Conservation (phyloP, 1,140 invertebrate species). For the Philaenus spumarius region DNA sequence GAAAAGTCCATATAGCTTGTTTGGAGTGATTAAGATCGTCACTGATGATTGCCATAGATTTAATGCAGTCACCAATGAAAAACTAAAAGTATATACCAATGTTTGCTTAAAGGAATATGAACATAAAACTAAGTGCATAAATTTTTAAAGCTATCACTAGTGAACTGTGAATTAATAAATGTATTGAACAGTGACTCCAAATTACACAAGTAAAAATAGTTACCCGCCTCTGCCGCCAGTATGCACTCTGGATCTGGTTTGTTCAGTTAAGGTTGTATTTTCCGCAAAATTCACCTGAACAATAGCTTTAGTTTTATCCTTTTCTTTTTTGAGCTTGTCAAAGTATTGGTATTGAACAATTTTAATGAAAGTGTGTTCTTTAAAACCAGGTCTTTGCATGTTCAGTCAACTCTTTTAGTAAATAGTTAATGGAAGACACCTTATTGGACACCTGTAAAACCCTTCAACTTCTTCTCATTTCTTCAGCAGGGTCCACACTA, state of each 20-base stretch:
- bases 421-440: not conserved
- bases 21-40: not conserved
- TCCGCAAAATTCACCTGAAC: not conserved
- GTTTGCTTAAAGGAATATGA: too few species aligned
- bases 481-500: too few species aligned
- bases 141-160: too few species aligned
- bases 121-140: too few species aligned
- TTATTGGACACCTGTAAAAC: not conserved
- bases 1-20: not conserved
- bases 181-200: too few species aligned
- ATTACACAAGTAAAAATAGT: not conserved
- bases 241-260: not conserved
- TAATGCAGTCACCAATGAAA: not conserved
- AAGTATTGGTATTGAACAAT: not conserved
- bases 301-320: not conserved
- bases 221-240: not conserved
- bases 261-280: not conserved
- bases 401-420: not conserved
- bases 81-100: too few species aligned
- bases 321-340: not conserved
- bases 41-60: not conserved
- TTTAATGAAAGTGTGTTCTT: not conserved
- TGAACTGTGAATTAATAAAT: too few species aligned
- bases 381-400: not conserved
- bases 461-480: not conserved